Conservation (phyloP, 2,797 vertebrate genomes). For the Phataginus tetradactyla region DNA sequence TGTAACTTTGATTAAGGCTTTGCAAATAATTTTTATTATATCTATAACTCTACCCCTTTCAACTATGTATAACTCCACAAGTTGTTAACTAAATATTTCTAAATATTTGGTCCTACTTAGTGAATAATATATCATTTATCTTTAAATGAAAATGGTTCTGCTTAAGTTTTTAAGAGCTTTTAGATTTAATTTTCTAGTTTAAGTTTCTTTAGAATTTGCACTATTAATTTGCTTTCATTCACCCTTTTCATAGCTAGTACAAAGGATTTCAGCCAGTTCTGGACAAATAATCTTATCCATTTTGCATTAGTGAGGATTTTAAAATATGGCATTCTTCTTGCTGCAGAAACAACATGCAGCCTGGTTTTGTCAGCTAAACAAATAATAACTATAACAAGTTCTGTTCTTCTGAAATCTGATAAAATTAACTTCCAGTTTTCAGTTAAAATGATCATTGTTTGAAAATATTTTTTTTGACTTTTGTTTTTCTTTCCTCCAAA, state of each 20-base stretch:
- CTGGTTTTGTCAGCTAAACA: background rate
- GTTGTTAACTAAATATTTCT: slow-evolving; percentile 10
- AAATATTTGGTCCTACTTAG: slow-evolving; percentile 8
- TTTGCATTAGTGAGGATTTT: slow-evolving; percentile 25
- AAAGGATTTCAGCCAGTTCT: slow-evolving; percentile 8
- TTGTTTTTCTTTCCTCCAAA: background rate
- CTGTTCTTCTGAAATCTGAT: background rate
- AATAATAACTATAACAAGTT: background rate
- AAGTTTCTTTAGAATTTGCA: background rate
- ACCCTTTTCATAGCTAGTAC: background rate
- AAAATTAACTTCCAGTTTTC: background rate
- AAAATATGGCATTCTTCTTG: background rate
- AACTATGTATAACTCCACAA: background rate
- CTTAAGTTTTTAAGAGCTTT: slow-evolving; percentile 3
- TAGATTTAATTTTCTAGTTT: background rate
- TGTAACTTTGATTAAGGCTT: slow-evolving; percentile 3
- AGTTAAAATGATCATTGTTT: slow-evolving; percentile 52
- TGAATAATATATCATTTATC: slow-evolving; percentile 13
- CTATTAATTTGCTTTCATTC: background rate
- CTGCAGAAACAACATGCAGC: background rate
- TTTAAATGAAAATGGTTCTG: background rate
- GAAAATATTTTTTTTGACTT: background rate
- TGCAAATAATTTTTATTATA: slow-evolving; percentile 5
- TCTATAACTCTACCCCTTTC: slow-evolving; percentile 7
- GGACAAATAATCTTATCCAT: background rate